Base-by-base conservation (phyloP, 2,888 invertebrate genomes). In the Oscheius sp. region DNA sequence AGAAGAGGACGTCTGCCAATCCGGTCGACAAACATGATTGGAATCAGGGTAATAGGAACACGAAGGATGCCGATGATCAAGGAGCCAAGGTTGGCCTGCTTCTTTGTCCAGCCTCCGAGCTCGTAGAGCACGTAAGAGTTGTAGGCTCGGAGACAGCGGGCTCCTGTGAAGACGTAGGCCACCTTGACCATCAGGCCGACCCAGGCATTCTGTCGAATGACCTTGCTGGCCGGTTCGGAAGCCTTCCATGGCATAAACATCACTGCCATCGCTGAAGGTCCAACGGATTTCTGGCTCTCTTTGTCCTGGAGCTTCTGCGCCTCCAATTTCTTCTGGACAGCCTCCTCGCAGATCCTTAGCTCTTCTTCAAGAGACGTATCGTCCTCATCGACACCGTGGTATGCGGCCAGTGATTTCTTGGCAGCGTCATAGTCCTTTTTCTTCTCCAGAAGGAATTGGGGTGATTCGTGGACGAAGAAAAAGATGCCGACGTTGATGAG, bases 91-190 rank as follows among this genome's bases (percentile, higher is more conserved):
- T 74, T 72, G 13, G 80, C 78, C 7, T 63, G 62, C 21, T 76
- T 71, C 10, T 62, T 59, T 11, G 70, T 68, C 76, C 76, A 80
- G 21, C 68, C 66, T 33, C 73, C 66, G 42, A 80, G 60, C 35
- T 73, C 76, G 58, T 74, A 63, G 10, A 80, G 76, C 2, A 80
- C 66, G 65, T 74, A 80, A 42, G 80, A 79, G 53, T 65, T 72
- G 60, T 77, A 80, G 33, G 75, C 70, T 11, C 80, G 78, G 32
- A 80, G 75, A 42, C 73, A 75, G 0, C 80, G 74, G 9, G 80
- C 80, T n/a, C 80, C 80, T 29, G 80, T 79, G 74, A 79, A 79
- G 10, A 80, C 80, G 53, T 79, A 80, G 48, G 78, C 80, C 0
- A 80, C 74, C 68, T 78, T 78, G 60, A 78, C 78, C 76, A 76